Evolutionary conservation across 1,140 invertebrate species (phyloP).

Genomic region (Bombus superbus): DNA sequence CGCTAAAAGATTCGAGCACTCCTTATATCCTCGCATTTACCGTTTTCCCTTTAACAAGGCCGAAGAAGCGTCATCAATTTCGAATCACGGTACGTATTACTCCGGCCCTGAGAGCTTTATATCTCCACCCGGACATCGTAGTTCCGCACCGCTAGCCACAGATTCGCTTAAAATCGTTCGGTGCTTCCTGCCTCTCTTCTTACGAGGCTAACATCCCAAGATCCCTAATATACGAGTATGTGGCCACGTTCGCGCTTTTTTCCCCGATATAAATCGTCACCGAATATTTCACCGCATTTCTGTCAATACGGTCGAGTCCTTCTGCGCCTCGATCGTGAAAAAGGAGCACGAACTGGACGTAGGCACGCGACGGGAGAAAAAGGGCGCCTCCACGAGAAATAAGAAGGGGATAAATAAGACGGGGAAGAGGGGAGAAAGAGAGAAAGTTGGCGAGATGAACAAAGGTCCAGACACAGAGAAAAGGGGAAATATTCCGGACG

Average conservation of each 20-base stretch:
- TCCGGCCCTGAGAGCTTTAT: too few relatives aligned
- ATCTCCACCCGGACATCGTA: neutral
- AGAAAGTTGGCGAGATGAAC: conserved; percentile 53
- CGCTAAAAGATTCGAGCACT: neutral
- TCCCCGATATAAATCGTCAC: conserved; percentile 48
- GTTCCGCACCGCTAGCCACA: neutral
- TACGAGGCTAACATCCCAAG: neutral
- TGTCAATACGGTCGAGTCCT: conserved; percentile 34
- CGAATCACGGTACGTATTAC: neutral
- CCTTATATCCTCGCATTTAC: neutral
- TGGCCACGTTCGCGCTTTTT: conserved; percentile 24
- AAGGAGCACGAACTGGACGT: conserved; percentile 29
- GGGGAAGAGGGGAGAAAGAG: neutral
- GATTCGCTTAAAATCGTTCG: neutral
- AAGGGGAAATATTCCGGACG: conserved; percentile 75
- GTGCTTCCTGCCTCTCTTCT: neutral
- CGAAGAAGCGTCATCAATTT: neutral
- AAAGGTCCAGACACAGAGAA: conserved; percentile 60
- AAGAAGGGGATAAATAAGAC: conserved; percentile 20
- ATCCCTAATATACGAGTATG: conserved; percentile 25
- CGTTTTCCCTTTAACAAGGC: too few relatives aligned
- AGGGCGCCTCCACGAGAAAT: neutral
- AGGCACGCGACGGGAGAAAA: neutral
- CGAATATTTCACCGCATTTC: conserved; percentile 47
- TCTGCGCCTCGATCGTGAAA: conserved; percentile 25